Evolutionary conservation across 2,797 vertebrate genomes (phyloP), one percentile per base, ranked within the genome.

Genomic region (Spinus pinus): DNA sequence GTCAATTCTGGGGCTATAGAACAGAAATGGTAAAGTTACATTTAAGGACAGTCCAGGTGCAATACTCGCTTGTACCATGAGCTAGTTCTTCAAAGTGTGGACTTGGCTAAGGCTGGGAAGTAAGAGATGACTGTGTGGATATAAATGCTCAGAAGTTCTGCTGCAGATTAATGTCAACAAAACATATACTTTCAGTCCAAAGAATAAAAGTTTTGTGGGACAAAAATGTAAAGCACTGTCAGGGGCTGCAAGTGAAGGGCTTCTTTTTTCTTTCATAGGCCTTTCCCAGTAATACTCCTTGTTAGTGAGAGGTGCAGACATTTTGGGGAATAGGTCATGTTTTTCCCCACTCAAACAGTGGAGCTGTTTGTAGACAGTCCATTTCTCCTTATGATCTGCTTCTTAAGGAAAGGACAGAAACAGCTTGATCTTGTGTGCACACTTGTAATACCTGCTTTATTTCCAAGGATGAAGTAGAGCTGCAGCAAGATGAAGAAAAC

Each of bases 381-480:
- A 25, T 6, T 24, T 53, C 6, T 47, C 4, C 0, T 71, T 47
- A 14, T 14, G 25, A 21, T 14, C 15, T 72, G 19, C 30, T 60
- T 47, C 47, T 25, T 60, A 28, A 37, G 46, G 25, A 47, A n/a
- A 72, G 39, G 65, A 93, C 37, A 89, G 54, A 80, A 93, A 61
- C 33, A 41, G 28, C 30, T 13, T 19, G 1, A 30, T 81, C 58
- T 75, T 44, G 30, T 31, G 12, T 62, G 5, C 37, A 22, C 53
- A 2, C 37, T 49, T 65, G 16, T 93, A 75, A 87, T 86, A 67
- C 49, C 58, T 94, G 73, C 78, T 88, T 94, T 81, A 70, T 88
- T 97, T 67, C 95, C 58, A 95, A 99, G 99, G 99, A 99, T 97
- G 98, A 99, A 89, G 96, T 99, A 88, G 99, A 99, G 94, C 97